Evolutionary conservation across 2,888 invertebrate species (phyloP).

Genomic region (Allygus modestus): DNA sequence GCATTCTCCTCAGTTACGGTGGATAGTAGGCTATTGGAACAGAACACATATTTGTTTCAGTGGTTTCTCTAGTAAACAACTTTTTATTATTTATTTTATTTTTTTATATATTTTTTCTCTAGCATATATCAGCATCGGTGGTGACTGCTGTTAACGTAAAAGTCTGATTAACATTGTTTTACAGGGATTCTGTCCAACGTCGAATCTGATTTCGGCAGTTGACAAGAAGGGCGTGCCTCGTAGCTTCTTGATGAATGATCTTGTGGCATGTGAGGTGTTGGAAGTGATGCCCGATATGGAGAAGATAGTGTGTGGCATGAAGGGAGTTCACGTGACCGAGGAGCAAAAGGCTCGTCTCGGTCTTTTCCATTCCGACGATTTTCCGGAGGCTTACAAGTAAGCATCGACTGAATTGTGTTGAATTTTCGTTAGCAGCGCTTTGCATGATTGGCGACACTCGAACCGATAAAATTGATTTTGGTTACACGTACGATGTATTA

Average conservation of each 20-base stretch:
- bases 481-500: no score
- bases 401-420: conserved; percentile 73
- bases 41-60: no score
- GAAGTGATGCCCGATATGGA: conserved; percentile 92
- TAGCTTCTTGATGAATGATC: conserved; percentile 89
- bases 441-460: conserved; percentile 14
- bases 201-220: conserved; percentile 83
- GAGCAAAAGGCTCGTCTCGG: conserved; percentile 87
- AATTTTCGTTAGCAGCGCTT: background rate
- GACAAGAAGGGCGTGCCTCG: conserved; percentile 89
- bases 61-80: no score
- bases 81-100: no score
- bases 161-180: no score
- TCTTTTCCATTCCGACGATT: conserved; percentile 88
- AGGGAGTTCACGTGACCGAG: conserved; percentile 83
- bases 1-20: no score
- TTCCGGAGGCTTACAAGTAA: conserved; percentile 91
- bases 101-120: no score
- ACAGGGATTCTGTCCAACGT: conserved; percentile 77
- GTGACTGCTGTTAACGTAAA: no score
- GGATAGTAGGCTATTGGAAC: no score
- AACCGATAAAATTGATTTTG: background rate
- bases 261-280: conserved; percentile 92
- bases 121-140: no score
- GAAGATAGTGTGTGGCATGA: conserved; percentile 93